Percentiles rank a stretch among this genome's conserved stretches.
These are phyloP conservation scores for Oeneis ivallda DNA, from an alignment of 2,888 invertebrate species.

Conservation along the genomic window DNA sequence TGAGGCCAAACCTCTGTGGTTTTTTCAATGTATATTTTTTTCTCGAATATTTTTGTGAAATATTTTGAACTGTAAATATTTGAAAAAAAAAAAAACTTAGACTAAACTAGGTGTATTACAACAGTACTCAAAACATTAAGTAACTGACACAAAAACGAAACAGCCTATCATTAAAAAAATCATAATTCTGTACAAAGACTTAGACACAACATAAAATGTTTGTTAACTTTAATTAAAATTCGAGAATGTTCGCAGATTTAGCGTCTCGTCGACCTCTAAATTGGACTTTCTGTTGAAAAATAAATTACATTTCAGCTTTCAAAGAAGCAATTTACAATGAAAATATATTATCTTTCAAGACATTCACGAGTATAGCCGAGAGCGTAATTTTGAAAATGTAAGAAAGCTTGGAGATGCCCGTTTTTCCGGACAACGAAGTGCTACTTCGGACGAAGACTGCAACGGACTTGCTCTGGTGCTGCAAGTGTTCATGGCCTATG, in stretches of 20 bases:
- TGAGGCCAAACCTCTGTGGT: no score
- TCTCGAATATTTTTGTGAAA: no score
- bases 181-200: not conserved
- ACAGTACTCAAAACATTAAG: no score
- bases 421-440: no score
- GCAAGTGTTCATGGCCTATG: no score
- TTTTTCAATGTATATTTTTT: no score
- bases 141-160: no score
- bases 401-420: not conserved
- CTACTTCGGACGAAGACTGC: no score
- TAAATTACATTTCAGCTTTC: slow-evolving; percentile 7
- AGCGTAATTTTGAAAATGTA: not conserved
- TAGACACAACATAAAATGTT: not conserved
- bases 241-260: slow-evolving; percentile 6
- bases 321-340: slow-evolving; percentile 5
- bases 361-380: slow-evolving; percentile 1
- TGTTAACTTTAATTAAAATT: slow-evolving; percentile 1
- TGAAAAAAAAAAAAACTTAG: no score
- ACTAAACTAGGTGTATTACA: no score
- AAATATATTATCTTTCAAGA: slow-evolving; percentile 5
- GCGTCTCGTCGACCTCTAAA: not conserved
- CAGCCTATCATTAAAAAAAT: not conserved
- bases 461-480: no score
- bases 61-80: no score
- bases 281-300: slow-evolving; percentile 5